Evolutionary conservation across 2,113 vertebrate genomes (phyloP), one percentile per base, ranked within the genome.

Genomic region (Naja naja): DNA sequence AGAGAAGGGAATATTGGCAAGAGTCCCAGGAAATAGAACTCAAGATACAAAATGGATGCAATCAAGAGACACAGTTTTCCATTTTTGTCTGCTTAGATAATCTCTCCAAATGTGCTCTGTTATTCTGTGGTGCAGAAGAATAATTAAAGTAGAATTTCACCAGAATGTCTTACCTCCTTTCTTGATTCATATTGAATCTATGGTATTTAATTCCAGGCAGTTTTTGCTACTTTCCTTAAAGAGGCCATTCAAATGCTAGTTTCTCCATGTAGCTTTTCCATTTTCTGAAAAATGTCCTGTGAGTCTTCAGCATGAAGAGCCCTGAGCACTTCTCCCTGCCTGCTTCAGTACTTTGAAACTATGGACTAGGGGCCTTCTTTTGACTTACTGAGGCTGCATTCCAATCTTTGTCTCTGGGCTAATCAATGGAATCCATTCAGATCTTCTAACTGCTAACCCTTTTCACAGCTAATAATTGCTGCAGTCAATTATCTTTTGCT

Each of bases 1-100:
- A 94, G 92, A 89, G 95, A 96, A 95, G 89, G 89, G 86, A 94
- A 94, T 85, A 87, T 93, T 96, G 90, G 88, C 90, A 91, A 92
- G 45, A 93, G 90, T 86, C 85, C 89, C 86, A 88, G 95, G 95
- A 95, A 96, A 93, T 43, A 47, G 91, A 86, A 85, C 74, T 25
- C 39, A 56, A 95, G 69, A 53, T 60, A 89, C 45, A 89, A 94
- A 95, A 94, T 11, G n/a, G 91, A 91, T 14, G 9, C 74, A 94
- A 81, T 93, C 90, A 87, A 90, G 93, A 95, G 93, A 85, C 0
- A 0, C 93, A 14, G 94, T 95, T 95, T 94, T 89, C 89, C 74
- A 94, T 93, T 94, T 81, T 69, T 85, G 60, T 81, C 53, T 88
- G 92, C 92, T 94, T 94, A 34, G 8, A 25, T 52, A 45, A 87